Percentiles rank a stretch among this genome's conserved stretches.
Conservation (phyloP, 2,113 vertebrate genomes). For the Terrapene triunguis region DNA sequence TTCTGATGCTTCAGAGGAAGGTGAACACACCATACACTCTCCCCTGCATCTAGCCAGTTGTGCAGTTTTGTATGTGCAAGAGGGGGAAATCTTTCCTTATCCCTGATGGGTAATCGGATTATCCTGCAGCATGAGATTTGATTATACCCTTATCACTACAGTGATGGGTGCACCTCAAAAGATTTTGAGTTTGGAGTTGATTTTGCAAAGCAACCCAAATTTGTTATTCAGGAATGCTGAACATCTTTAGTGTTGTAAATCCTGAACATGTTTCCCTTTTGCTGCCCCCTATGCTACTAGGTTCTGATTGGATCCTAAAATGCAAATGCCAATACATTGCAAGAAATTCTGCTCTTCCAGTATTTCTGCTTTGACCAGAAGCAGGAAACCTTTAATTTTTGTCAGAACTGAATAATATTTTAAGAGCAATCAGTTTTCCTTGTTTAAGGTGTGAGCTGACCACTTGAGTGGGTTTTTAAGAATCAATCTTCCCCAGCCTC, state of each 20-base stretch:
- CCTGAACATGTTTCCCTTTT: neutral
- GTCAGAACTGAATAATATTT: neutral
- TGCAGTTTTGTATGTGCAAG: conserved; percentile 69
- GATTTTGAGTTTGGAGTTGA: neutral
- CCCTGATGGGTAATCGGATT: conserved; percentile 61
- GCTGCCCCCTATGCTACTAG: neutral
- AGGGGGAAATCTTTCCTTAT: conserved; percentile 69
- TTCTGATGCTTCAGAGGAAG: conserved; percentile 40
- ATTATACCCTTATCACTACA: neutral
- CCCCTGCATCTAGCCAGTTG: conserved; percentile 26
- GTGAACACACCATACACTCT: conserved; percentile 34
- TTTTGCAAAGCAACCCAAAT: rapidly evolving
- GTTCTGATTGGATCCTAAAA: neutral
- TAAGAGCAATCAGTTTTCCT: neutral
- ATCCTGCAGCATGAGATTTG: no score
- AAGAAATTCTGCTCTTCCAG: neutral
- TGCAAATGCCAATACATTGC: neutral
- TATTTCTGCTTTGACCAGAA: neutral
- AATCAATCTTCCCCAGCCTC: neutral
- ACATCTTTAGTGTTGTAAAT: neutral
- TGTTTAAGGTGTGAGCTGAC: neutral
- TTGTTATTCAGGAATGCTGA: neutral
- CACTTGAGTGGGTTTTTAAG: neutral
- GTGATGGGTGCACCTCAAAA: neutral
- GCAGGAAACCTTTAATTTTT: neutral